Conservation (phyloP, 1,140 invertebrate genomes). For the Trichonephila clavata region DNA sequence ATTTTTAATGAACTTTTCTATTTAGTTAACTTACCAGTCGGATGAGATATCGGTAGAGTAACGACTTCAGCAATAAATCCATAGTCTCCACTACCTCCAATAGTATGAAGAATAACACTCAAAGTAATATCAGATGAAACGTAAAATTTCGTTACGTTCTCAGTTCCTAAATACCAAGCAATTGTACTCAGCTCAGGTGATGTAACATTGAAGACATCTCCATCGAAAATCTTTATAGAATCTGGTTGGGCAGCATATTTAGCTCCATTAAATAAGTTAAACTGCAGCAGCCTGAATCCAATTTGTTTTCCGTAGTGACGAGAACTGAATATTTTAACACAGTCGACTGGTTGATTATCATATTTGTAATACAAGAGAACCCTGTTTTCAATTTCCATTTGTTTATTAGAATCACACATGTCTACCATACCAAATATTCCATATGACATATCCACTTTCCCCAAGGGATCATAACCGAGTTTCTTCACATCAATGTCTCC, state of each 20-base stretch:
- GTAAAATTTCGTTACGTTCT: slow-evolving; percentile 71
- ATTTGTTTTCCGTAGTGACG: slow-evolving; percentile 91
- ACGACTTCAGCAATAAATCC: slow-evolving; percentile 99
- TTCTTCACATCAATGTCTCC: slow-evolving; percentile 82
- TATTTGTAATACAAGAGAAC: slow-evolving; percentile 98
- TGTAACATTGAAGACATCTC: slow-evolving; percentile 92
- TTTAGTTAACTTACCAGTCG: slow-evolving; percentile 39
- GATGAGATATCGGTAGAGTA: slow-evolving; percentile 91
- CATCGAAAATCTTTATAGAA: slow-evolving; percentile 93
- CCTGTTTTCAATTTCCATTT: slow-evolving; percentile 93
- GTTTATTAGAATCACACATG: slow-evolving; percentile 96
- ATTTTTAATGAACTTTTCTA: not conserved
- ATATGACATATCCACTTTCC: slow-evolving; percentile 93
- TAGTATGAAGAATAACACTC: slow-evolving; percentile 95
- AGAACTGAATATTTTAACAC: slow-evolving; percentile 97
- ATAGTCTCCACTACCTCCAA: slow-evolving; percentile 94
- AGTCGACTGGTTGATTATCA: slow-evolving; percentile 96
- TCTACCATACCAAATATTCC: slow-evolving; percentile 97
- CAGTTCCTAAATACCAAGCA: slow-evolving; percentile 59
- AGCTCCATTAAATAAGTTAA: slow-evolving; percentile 96
- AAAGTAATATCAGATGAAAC: slow-evolving; percentile 84
- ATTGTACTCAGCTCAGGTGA: slow-evolving; percentile 66
- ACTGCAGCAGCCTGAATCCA: slow-evolving; percentile 93
- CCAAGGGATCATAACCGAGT: slow-evolving; percentile 87
- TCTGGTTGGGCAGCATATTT: slow-evolving; percentile 90